A percentile compares a stretch with the other conserved stretches of the same genome.
These are phyloP conservation scores for Chrosomus eos DNA, from an alignment of 2,797 vertebrate species.

Conservation along the genomic window DNA sequence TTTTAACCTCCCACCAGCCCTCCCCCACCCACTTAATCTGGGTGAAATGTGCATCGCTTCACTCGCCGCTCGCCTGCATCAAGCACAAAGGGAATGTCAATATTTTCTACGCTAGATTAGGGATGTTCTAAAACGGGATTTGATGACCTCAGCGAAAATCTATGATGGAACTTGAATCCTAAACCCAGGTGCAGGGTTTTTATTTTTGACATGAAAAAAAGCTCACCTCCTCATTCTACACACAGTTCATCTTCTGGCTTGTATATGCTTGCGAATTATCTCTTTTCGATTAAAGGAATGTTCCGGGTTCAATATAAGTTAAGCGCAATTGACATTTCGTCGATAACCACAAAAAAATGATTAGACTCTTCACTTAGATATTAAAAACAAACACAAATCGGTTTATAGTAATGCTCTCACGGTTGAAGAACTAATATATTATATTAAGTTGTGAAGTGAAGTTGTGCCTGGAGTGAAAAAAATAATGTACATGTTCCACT, in stretches of 20 bases:
- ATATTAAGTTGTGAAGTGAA: background rate
- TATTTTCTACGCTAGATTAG: constrained; percentile 63
- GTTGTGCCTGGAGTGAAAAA: background rate
- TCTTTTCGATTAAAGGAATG: constrained; percentile 31
- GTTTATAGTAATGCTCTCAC: background rate
- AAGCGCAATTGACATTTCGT: background rate
- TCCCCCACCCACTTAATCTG: constrained; percentile 55
- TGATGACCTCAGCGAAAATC: constrained; percentile 56
- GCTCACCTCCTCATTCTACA: constrained; percentile 44
- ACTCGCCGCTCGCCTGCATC: constrained; percentile 60
- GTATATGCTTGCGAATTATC: background rate
- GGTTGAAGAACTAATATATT: background rate
- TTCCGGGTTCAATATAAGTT: background rate
- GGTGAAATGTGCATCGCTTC: constrained; percentile 62
- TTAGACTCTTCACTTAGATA: background rate
- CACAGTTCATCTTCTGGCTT: constrained; percentile 13
- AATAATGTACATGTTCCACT: background rate
- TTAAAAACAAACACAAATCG: background rate
- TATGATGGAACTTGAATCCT: constrained; percentile 16
- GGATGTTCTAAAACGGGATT: constrained; percentile 57
- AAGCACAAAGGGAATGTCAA: constrained; percentile 62
- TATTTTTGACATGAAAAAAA: constrained; percentile 19
- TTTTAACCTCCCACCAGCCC: background rate
- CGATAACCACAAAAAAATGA: background rate
- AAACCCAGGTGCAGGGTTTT: background rate